phyloP scores from a whole-genome alignment of 2,113 vertebrate species.

The Hipposideros armiger region DNA sequence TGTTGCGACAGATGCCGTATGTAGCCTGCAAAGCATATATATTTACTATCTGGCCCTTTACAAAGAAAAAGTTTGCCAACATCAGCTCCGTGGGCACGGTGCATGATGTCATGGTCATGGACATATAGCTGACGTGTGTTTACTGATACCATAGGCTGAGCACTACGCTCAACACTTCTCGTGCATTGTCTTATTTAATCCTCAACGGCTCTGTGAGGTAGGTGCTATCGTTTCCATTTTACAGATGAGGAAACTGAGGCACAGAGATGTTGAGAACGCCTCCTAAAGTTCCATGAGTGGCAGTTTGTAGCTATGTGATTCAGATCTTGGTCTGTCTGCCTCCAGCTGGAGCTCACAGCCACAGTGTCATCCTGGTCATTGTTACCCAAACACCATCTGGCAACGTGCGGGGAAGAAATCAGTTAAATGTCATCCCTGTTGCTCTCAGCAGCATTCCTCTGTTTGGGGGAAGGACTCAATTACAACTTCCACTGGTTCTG shows the following conservation, averaged over 20 bases:
- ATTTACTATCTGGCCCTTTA: conserved; percentile 8
- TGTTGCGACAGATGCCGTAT: neutral
- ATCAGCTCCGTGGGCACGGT: neutral
- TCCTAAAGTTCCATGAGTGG: neutral
- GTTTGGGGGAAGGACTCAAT: neutral
- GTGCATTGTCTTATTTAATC: neutral
- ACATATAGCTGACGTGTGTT: neutral
- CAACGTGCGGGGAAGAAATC: neutral
- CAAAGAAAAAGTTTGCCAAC: neutral
- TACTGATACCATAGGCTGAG: neutral
- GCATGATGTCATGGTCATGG: too few species aligned
- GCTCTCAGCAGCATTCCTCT: neutral
- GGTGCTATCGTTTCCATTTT: neutral
- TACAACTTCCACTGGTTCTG: neutral
- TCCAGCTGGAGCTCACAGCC: neutral
- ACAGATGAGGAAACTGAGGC: neutral
- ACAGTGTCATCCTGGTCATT: neutral
- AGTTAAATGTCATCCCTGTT: neutral
- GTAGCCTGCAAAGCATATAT: neutral
- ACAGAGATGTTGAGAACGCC: neutral
- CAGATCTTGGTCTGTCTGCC: neutral
- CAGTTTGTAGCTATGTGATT: neutral
- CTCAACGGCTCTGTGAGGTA: neutral
- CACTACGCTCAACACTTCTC: neutral
- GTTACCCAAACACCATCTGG: neutral